phyloP scores from a whole-genome alignment of 2,113 vertebrate genomes.

The Gallinago media region DNA sequence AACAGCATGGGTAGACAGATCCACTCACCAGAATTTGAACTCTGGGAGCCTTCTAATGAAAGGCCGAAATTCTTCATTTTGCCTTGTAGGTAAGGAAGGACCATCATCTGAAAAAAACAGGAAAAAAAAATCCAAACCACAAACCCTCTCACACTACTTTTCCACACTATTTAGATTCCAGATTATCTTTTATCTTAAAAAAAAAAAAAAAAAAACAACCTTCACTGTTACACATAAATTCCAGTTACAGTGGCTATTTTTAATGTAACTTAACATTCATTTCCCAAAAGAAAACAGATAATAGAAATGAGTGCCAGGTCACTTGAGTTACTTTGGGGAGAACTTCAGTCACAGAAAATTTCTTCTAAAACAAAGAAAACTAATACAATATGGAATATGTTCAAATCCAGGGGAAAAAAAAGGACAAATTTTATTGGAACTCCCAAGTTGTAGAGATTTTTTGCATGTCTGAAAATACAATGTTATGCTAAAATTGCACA shows the following conservation, averaged over 20 bases:
- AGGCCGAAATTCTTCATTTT: conserved; percentile 98
- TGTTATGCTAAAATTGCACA: background rate
- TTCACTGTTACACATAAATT: accelerated
- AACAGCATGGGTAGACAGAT: background rate
- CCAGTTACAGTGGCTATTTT: background rate
- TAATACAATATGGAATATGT: background rate
- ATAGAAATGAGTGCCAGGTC: background rate
- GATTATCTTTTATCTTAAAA: background rate
- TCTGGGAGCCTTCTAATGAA: conserved; percentile 98
- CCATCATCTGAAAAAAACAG: conserved; percentile 86
- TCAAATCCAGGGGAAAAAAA: background rate
- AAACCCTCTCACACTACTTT: background rate
- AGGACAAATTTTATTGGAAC: background rate
- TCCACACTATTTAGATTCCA: background rate
- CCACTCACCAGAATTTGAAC: conserved; percentile 97
- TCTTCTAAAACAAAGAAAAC: background rate
- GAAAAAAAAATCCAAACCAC: background rate
- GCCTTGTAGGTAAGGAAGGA: conserved; percentile 94
- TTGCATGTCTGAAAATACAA: background rate
- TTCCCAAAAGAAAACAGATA: background rate
- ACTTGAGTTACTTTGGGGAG: background rate
- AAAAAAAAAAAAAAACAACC: background rate
- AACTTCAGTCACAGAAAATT: background rate
- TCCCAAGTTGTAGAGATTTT: background rate
- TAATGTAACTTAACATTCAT: background rate